Conservation (phyloP, 2,797 vertebrate species). For the Benthosema pterotum region DNA sequence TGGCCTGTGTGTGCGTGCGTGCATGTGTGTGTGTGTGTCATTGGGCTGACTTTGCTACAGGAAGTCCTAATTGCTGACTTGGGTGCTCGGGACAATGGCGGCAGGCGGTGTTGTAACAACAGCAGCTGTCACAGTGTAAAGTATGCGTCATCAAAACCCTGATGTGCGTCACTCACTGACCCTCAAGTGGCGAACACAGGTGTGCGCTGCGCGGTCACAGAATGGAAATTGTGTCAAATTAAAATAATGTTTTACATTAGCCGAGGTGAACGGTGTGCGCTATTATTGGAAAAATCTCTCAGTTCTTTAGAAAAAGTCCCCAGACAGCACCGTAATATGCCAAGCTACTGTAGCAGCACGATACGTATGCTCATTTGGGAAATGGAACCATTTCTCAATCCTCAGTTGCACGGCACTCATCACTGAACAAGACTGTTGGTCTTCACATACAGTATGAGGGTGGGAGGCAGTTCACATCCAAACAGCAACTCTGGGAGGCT, state of each 20-base stretch:
- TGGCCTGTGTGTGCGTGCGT: not conserved
- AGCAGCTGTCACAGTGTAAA: slow-evolving; percentile 26
- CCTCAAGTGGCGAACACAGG: not conserved
- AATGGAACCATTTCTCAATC: not conserved
- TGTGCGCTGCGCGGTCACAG: not conserved
- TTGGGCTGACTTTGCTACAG: slow-evolving; percentile 16
- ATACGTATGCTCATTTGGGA: not conserved
- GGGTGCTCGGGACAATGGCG: slow-evolving; percentile 9
- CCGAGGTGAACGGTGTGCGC: not conserved
- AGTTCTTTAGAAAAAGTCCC: not conserved
- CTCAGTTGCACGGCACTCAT: too few species aligned
- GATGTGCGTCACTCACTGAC: slow-evolving; percentile 1
- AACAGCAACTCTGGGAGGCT: too few species aligned
- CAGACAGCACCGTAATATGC: not conserved
- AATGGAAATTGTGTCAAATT: slow-evolving; percentile 2
- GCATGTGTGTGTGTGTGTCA: not conserved
- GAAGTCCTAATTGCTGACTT: slow-evolving; percentile 22
- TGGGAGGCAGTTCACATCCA: too few species aligned
- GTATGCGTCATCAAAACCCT: not conserved
- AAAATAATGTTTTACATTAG: not conserved
- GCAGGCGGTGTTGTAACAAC: slow-evolving; percentile 12
- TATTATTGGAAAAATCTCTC: not conserved
- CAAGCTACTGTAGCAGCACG: not conserved
- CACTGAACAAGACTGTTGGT: too few species aligned
- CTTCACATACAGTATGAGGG: too few species aligned